These are phyloP conservation scores for Chaetodon auriga DNA, from an alignment of 2,113 vertebrate genomes.

Conservation along the genomic window DNA sequence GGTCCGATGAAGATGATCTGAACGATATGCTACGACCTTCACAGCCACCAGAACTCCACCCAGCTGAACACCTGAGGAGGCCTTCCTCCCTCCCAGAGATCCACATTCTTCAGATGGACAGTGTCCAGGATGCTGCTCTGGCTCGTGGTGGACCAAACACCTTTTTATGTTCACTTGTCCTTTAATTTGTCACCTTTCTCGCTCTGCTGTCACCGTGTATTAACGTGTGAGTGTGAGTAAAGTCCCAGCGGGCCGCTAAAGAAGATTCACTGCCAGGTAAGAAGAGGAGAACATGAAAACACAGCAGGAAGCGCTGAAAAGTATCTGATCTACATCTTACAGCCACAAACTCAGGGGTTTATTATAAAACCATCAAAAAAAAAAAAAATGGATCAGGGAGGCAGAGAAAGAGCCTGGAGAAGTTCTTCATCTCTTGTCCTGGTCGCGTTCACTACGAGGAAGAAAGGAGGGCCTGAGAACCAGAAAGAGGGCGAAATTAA, in stretches of 20 bases:
- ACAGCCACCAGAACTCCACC: not conserved
- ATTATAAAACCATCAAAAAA: not conserved
- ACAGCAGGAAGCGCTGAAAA: no score
- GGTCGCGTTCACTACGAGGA: not conserved
- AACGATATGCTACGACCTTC: no score
- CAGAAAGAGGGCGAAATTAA: conserved; percentile 40
- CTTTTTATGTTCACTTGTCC: no score
- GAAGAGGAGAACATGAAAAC: not conserved
- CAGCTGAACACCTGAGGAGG: not conserved
- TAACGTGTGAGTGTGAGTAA: not conserved
- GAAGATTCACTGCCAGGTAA: not conserved
- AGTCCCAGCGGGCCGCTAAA: not conserved
- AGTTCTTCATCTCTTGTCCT: conserved; percentile 18
- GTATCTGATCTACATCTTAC: not conserved
- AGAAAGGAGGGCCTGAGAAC: conserved; percentile 18
- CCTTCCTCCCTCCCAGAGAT: not conserved
- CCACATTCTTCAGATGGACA: not conserved
- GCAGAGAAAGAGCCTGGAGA: not conserved
- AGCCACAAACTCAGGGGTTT: not conserved
- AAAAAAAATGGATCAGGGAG: not conserved
- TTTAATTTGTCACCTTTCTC: not conserved
- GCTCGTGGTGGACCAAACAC: not conserved
- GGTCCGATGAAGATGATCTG: no score
- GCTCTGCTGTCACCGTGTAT: not conserved
- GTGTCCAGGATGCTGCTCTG: not conserved